A percentile compares a stretch with the other conserved stretches of the same genome.
Evolutionary conservation across 23 tunicate genomes (phyloP).

Genomic region (Trididemnum miniatum): DNA sequence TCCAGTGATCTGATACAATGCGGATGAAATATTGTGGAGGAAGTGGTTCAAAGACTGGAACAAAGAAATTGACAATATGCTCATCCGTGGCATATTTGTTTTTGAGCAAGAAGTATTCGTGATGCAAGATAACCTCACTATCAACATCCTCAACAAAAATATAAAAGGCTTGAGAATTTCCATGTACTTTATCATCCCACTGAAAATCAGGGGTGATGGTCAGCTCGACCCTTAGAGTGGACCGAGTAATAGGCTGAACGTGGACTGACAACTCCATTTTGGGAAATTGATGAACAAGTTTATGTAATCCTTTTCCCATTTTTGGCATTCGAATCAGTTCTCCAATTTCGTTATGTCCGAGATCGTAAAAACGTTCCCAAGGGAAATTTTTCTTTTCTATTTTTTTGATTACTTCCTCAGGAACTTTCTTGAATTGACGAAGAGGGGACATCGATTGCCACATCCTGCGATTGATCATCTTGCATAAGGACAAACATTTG

Average conservation of each 20-base stretch:
- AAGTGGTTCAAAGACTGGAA: constrained; percentile 97
- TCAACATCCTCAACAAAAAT: constrained; percentile 99
- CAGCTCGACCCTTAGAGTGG: constrained; percentile 88
- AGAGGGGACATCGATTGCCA: constrained; percentile 99
- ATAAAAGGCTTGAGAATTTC: constrained; percentile 85
- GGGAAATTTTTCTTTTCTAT: constrained; percentile 96
- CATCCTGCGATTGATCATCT: constrained; percentile 92
- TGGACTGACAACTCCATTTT: constrained; percentile 97
- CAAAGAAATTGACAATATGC: constrained; percentile 93
- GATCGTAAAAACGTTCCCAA: constrained; percentile 97
- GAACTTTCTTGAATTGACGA: constrained; percentile 96
- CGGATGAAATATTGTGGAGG: constrained; percentile 99
- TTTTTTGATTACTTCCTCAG: constrained; percentile 84
- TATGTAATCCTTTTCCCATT: constrained; percentile 91
- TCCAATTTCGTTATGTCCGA: constrained; percentile 95
- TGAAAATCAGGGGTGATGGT: constrained; percentile 98
- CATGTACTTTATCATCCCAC: constrained; percentile 96
- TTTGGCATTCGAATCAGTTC: constrained; percentile 91
- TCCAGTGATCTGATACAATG: constrained; percentile 93
- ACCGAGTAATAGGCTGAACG: constrained; percentile 96
- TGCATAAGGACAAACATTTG: constrained; percentile 84
- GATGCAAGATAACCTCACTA: constrained; percentile 93
- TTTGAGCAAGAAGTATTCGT: constrained; percentile 92
- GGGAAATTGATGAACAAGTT: constrained; percentile 94
- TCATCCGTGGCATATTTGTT: constrained; percentile 92